Evolutionary conservation across 2,113 vertebrate species (phyloP).

Genomic region (Neotragus pygmaeus): DNA sequence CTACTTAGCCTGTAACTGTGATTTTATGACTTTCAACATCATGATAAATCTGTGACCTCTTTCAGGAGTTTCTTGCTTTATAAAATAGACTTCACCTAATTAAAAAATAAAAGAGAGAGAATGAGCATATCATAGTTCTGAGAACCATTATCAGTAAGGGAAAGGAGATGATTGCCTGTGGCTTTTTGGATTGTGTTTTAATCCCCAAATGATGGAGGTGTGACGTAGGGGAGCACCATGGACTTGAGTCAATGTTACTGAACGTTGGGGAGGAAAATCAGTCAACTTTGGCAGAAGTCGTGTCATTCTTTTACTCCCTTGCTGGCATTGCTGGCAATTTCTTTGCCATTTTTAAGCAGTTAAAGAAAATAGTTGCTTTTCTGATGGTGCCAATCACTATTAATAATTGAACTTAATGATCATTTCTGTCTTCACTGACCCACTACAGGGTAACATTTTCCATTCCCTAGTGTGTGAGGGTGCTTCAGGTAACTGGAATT

Average conservation of each 20-base stretch:
- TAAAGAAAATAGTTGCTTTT: background rate
- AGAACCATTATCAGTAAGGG: background rate
- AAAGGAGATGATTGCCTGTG: background rate
- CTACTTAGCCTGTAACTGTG: constrained; percentile 30
- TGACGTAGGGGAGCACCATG: background rate
- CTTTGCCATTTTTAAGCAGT: background rate
- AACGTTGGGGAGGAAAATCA: background rate
- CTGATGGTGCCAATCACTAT: background rate
- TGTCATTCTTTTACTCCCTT: background rate
- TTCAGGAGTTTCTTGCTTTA: constrained; percentile 37
- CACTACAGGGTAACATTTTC: background rate
- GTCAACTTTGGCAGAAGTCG: background rate
- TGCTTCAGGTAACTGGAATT: background rate
- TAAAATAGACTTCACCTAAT: constrained; percentile 38
- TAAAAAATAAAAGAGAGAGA: background rate
- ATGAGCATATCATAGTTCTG: background rate
- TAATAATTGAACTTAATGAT: background rate
- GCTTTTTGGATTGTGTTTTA: background rate
- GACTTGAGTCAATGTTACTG: background rate
- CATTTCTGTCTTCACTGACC: background rate
- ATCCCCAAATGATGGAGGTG: background rate
- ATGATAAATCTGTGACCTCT: constrained; percentile 46
- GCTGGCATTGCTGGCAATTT: background rate
- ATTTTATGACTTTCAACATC: constrained; percentile 58
- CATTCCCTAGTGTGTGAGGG: too few relatives aligned